These are phyloP conservation scores for Cremastinae sp. DNA, from an alignment of 2,888 invertebrate genomes.

Conservation along the genomic window DNA sequence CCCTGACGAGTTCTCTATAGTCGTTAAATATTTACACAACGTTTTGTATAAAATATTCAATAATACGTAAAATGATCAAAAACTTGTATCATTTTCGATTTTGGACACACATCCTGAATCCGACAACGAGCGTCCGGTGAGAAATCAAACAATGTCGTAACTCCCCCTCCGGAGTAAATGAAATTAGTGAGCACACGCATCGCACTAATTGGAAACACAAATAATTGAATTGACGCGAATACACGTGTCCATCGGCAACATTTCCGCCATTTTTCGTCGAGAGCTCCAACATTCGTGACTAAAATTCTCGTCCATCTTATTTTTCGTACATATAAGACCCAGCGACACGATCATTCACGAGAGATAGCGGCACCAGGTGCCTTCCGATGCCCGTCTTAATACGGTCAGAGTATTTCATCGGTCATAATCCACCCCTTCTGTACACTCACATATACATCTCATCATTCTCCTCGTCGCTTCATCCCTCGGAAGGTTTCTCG, in stretches of 20 bases:
- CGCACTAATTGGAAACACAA: constrained; percentile 35
- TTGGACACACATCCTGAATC: too few species aligned
- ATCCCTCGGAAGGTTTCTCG: neutral
- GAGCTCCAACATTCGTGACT: neutral
- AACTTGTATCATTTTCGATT: too few species aligned
- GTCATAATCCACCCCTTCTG: constrained; percentile 69
- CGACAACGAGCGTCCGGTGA: too few species aligned
- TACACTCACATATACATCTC: constrained; percentile 27
- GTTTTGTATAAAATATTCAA: too few species aligned
- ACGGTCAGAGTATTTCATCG: constrained; percentile 71
- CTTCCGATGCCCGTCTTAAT: constrained; percentile 66
- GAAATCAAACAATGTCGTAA: too few species aligned
- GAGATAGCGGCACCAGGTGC: constrained; percentile 59
- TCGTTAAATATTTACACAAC: too few species aligned
- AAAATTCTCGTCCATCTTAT: constrained; percentile 4
- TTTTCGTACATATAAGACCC: constrained; percentile 12
- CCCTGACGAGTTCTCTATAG: too few species aligned
- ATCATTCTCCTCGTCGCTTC: constrained; percentile 9
- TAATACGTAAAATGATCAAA: too few species aligned
- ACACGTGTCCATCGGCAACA: neutral
- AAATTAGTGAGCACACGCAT: too few species aligned
- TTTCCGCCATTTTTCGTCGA: neutral
- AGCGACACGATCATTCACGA: constrained; percentile 34
- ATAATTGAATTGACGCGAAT: constrained; percentile 17
- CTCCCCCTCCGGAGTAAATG: too few species aligned